Evolutionary conservation across 2,113 vertebrate genomes (phyloP), one percentile per base, ranked within the genome.

Genomic region (Caloenas nicobarica): DNA sequence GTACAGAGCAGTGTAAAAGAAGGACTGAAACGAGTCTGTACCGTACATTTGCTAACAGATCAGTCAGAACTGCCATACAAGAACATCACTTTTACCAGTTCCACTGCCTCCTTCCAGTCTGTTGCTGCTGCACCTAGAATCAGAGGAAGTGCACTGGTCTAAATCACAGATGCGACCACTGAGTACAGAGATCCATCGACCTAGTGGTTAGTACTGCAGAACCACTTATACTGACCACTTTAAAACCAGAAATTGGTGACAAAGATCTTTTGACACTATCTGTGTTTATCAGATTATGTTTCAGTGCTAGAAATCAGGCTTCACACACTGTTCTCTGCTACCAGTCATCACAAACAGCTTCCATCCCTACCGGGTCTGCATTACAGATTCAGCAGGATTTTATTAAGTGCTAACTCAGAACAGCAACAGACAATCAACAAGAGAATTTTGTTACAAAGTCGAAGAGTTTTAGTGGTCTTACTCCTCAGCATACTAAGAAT

Each of bases 41-140:
- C 24, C n/a, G 56, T 2, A 53, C 16, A 42, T 61, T 34, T 36
- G n/a, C 38, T 61, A 86, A 82, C 29, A 68, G 51, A 85, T 34
- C 38, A 50, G 21, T 16, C 48, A 85, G 46, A 26, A 66, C 8
- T 80, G 51, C 28, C 62, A 38, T 13, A 69, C 14, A 79, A 74
- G 57, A 93, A 57, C 8, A 72, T 6, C 1, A 5, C n/a, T 86
- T 77, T 69, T n/a, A 77, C 44, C 64, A 57, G 24, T 31, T 80
- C 10, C 31, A 58, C 68, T 0, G 0, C 11, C 54, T 65, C 3
- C 4, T 8, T 7, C 7, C 0, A 0, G n/a, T 25, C 44, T 77
- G 16, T 10, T 51, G 23, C 48, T 72, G 57, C 26, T 79, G 14
- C 26, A 72, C 15, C n/a, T 60, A 25, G 9, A 73, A 70, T 11